Base-by-base conservation (phyloP, 2,888 invertebrate species). In the Cabera pusaria region DNA sequence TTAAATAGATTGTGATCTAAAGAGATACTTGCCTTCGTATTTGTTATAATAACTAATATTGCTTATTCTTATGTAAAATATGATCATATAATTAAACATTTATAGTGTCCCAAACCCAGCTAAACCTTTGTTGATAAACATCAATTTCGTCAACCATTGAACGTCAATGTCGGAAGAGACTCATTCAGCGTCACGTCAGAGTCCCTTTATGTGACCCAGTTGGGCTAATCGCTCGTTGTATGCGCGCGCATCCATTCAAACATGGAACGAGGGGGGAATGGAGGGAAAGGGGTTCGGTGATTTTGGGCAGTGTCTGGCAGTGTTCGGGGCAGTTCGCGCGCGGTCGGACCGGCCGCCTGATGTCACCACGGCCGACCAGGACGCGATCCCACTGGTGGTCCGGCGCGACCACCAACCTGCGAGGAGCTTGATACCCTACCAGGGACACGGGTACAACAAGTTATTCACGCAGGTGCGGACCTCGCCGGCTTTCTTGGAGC, bases 361-460 rank as follows among this genome's bases (percentile, higher is more conserved):
- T 61, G 55, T 63, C 76, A 83, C 78, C 77, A 87, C 89, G 88
- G 86, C 85, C 56, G 88, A 87, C 69, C 85, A 77, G 59, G 88
- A 89, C 79, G 87, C 68, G 57, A 85, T 86, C 59, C 88, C 89
- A 32, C 78, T 87, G 82, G 86, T 87, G 88, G 87, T 80, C 81
- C 85, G 81, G 54, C 72, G 80, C 53, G 82, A 82, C 82, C 81
- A 81, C 82, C 84, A 82, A 59, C 80, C 27, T 5, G 19, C 20
- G 81, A 91, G 91, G 88, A 92, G 86, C 86, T 94, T 93, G 92
- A 94, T 94, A 90, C 93, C 93, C 66, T 94, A 94, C 90, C 92
- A 92, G 81, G 92, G 91, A 81, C 92, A 93, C 74, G 94, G 94
- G 76, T 94, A 94, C 91, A 94, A 94, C 91, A 95, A 94, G 91